These are phyloP conservation scores for Micropoecilia bifurca DNA, from an alignment of 2,797 vertebrate genomes.

Conservation along the genomic window DNA sequence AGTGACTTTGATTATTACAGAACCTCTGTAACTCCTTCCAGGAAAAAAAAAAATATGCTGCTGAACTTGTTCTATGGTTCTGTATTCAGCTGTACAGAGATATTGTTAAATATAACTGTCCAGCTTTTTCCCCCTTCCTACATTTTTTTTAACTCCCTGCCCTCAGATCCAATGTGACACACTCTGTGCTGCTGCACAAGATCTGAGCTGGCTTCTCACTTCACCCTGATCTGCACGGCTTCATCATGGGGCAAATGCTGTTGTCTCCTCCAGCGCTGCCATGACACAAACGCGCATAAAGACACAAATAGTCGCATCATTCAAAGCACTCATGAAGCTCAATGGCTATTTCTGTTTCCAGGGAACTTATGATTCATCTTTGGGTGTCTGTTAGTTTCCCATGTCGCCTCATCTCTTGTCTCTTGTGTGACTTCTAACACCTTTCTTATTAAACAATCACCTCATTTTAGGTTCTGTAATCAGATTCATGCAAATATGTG, in stretches of 20 bases:
- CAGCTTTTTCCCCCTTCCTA: conserved; percentile 40
- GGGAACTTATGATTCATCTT: conserved; percentile 54
- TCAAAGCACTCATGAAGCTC: conserved; percentile 34
- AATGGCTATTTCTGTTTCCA: conserved; percentile 51
- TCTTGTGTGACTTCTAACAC: conserved; percentile 36
- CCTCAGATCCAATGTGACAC: conserved; percentile 74
- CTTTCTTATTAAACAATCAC: conserved; percentile 15
- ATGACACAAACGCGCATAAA: conserved; percentile 36
- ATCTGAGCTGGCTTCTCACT: conserved; percentile 75
- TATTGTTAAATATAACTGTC: conserved; percentile 57
- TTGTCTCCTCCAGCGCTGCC: conserved; percentile 65
- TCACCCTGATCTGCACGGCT: conserved; percentile 74
- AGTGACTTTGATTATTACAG: conserved; percentile 21
- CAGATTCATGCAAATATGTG: conserved; percentile 5
- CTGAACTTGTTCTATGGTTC: conserved; percentile 32
- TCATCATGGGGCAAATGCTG: conserved; percentile 72
- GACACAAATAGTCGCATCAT: conserved; percentile 19
- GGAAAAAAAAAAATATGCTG: conserved; percentile 13
- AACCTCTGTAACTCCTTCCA: conserved; percentile 23
- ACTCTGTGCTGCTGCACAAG: conserved; percentile 61
- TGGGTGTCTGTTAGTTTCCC: conserved; percentile 46
- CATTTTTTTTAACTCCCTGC: conserved; percentile 58
- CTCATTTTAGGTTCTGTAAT: conserved; percentile 13
- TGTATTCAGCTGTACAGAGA: conserved; percentile 54
- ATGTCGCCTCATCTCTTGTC: conserved; percentile 34